Evolutionary conservation across 2,797 vertebrate species (phyloP).

Genomic region (Acipenser transmontanus): DNA sequence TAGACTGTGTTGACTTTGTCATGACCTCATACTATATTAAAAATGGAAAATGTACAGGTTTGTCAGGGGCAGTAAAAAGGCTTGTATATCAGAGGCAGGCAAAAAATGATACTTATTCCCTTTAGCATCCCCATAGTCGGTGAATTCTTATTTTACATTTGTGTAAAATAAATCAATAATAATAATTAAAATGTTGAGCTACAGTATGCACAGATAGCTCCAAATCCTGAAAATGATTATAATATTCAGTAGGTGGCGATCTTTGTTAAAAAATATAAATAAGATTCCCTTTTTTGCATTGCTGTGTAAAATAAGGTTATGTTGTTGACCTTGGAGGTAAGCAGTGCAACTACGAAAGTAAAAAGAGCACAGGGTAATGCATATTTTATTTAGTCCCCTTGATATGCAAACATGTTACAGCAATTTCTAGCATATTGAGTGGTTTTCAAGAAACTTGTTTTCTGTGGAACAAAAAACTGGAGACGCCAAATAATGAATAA

Average conservation of each 20-base stretch:
- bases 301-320: background rate
- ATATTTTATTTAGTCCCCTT: conserved; percentile 15
- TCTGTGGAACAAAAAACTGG: too few relatives aligned
- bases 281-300: background rate
- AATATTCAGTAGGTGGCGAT: conserved; percentile 24
- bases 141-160: too few relatives aligned
- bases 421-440: too few relatives aligned
- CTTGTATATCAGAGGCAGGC: too few relatives aligned
- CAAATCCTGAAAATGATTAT: conserved; percentile 9
- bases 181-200: background rate
- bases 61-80: background rate
- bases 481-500: too few relatives aligned
- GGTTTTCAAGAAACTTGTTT: too few relatives aligned
- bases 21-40: conserved; percentile 5
- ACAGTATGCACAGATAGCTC: background rate
- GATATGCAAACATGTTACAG: conserved; percentile 6
- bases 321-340: conserved; percentile 23
- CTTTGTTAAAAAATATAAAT: conserved; percentile 17
- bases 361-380: conserved; percentile 11
- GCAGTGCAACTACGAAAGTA: conserved; percentile 14
- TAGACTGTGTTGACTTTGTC: conserved; percentile 22
- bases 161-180: too few relatives aligned
- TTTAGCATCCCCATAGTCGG: too few relatives aligned
- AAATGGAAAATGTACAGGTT: conserved; percentile 1
- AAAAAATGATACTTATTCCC: too few relatives aligned